Conservation (phyloP, 2,797 vertebrate genomes). For the Mormyrus hasselquistii region DNA sequence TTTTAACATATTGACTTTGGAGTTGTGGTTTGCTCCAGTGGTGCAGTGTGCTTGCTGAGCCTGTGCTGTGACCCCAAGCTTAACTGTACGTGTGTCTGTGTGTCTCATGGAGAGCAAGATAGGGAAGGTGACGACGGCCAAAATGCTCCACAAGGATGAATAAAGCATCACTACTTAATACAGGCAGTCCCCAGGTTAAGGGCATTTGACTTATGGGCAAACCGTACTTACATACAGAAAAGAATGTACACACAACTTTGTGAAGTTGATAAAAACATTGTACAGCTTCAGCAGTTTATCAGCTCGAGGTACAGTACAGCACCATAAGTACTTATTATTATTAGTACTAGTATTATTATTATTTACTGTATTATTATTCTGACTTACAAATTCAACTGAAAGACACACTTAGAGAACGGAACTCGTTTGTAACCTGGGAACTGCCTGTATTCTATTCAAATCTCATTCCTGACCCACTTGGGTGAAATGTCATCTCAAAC, state of each 20-base stretch:
- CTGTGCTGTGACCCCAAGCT: neutral
- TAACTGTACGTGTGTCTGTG: neutral
- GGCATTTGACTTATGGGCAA: neutral
- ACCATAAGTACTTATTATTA: neutral
- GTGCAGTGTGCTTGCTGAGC: neutral
- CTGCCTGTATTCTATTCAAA: neutral
- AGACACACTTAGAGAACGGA: neutral
- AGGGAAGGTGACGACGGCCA: neutral
- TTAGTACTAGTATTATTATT: neutral
- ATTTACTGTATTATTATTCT: neutral
- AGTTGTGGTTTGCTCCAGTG: neutral
- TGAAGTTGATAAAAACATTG: neutral
- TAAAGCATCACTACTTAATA: neutral
- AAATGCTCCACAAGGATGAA: neutral
- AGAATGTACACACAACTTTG: no score
- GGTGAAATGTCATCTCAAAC: neutral
- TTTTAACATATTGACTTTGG: neutral
- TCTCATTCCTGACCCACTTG: neutral
- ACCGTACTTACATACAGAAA: neutral
- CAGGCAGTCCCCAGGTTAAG: neutral
- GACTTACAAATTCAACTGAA: neutral
- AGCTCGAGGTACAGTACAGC: neutral
- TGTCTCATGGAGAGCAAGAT: neutral
- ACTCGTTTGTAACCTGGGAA: neutral
- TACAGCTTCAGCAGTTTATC: neutral